Percentiles rank a stretch among this genome's conserved stretches.
Evolutionary conservation across 2,797 vertebrate species (phyloP).

Genomic region (Scolopax bukidnonensis): DNA sequence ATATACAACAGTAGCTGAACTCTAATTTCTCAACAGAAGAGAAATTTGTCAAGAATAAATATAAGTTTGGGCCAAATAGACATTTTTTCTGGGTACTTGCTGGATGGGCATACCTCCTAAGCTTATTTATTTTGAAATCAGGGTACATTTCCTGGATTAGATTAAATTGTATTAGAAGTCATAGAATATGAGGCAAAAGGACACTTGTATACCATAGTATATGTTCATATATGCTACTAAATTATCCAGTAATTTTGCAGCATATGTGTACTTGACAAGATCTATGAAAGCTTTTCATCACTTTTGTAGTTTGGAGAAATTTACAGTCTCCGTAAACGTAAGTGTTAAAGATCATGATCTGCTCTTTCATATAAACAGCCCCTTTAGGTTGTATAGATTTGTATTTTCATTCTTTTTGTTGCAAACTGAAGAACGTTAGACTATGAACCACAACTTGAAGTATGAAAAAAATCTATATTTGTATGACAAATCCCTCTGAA

Average conservation of each 20-base stretch:
- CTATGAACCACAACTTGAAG: background rate
- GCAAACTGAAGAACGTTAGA: background rate
- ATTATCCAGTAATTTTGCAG: background rate
- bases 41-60: background rate
- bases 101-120: background rate
- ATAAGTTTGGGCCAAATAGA: background rate
- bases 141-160: background rate
- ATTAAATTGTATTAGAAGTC: background rate
- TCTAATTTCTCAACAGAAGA: background rate
- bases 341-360: background rate
- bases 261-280: background rate
- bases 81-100: background rate
- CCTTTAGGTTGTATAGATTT: background rate
- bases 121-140: background rate
- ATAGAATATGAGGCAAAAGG: background rate
- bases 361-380: background rate
- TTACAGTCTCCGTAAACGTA: background rate
- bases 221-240: background rate
- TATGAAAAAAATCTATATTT: background rate
- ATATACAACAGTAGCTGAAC: background rate
- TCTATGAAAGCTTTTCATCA: background rate
- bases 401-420: background rate
- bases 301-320: background rate
- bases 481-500: background rate
- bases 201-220: background rate